A percentile compares a stretch with the other conserved stretches of the same genome.
phyloP scores from a whole-genome alignment of 2,113 vertebrate genomes.

The Rhynchomys soricoides region DNA sequence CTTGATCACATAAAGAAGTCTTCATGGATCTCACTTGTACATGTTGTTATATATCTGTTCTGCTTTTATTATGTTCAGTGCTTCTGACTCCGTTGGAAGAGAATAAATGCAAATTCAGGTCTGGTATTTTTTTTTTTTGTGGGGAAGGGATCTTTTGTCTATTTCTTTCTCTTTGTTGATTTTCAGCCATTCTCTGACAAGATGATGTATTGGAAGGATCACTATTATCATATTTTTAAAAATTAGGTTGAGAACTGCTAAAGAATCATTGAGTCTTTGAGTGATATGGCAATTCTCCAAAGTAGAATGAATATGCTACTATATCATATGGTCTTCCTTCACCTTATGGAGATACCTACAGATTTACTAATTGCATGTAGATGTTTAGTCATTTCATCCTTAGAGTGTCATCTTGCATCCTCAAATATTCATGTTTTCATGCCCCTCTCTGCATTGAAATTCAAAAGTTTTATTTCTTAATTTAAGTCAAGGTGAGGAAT shows the following conservation, averaged over 20 bases:
- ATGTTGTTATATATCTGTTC: neutral
- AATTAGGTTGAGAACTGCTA: neutral
- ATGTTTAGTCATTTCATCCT: neutral
- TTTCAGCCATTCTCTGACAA: neutral
- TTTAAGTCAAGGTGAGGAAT: neutral
- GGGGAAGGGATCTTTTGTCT: neutral
- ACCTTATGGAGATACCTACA: conserved; percentile 58
- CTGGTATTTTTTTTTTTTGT: too few species aligned
- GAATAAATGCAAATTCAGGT: neutral
- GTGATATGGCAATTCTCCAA: neutral
- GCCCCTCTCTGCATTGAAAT: neutral
- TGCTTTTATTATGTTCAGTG: neutral
- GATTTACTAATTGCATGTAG: neutral
- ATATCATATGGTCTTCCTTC: conserved; percentile 9
- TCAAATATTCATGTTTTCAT: neutral
- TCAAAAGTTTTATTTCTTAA: neutral
- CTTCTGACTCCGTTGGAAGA: neutral
- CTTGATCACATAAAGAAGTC: neutral
- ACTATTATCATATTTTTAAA: neutral
- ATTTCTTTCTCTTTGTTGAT: neutral
- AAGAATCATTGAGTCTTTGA: neutral
- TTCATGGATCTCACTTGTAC: neutral
- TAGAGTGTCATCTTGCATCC: neutral
- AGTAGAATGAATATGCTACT: neutral
- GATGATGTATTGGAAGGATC: neutral